Percentiles rank a stretch among this genome's conserved stretches.
phyloP scores from a whole-genome alignment of 1,140 invertebrate species.

The Vollenhovia emeryi region DNA sequence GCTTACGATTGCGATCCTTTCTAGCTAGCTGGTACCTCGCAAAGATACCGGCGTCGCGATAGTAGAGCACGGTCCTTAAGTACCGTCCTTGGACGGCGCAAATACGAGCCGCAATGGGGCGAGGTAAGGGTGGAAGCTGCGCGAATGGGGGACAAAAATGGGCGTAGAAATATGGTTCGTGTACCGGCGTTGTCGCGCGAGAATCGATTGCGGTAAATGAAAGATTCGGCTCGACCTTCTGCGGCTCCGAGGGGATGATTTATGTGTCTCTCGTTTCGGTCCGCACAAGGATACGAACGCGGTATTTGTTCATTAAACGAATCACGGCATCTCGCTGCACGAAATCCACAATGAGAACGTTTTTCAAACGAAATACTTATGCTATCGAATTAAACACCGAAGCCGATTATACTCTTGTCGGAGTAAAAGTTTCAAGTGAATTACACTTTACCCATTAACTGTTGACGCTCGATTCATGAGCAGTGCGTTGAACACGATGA shows the following conservation, averaged over 20 bases:
- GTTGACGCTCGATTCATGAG: not conserved
- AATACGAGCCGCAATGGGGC: constrained; percentile 63
- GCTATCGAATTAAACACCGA: not conserved
- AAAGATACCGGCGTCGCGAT: constrained; percentile 63
- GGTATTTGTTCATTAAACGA: not conserved
- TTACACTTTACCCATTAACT: not conserved
- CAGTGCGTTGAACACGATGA: not conserved
- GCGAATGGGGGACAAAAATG: constrained; percentile 28
- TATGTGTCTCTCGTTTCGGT: constrained; percentile 22
- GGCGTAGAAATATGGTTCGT: not conserved
- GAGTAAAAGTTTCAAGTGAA: not conserved
- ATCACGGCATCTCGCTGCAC: not conserved
- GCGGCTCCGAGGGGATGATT: constrained; percentile 14
- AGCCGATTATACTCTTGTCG: not conserved
- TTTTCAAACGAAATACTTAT: not conserved
- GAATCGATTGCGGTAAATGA: constrained; percentile 44
- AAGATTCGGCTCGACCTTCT: constrained; percentile 22
- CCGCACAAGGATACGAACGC: constrained; percentile 18
- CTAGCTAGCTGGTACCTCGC: constrained; percentile 44
- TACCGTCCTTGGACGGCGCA: constrained; percentile 59
- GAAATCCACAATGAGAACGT: not conserved
- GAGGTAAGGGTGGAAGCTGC: constrained; percentile 24
- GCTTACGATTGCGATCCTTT: constrained; percentile 34
- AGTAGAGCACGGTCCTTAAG: constrained; percentile 58
- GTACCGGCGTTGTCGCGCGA: not conserved